These are phyloP conservation scores for Caenorhabditis sp. DNA, from an alignment of 2,888 invertebrate species.

Conservation along the genomic window DNA sequence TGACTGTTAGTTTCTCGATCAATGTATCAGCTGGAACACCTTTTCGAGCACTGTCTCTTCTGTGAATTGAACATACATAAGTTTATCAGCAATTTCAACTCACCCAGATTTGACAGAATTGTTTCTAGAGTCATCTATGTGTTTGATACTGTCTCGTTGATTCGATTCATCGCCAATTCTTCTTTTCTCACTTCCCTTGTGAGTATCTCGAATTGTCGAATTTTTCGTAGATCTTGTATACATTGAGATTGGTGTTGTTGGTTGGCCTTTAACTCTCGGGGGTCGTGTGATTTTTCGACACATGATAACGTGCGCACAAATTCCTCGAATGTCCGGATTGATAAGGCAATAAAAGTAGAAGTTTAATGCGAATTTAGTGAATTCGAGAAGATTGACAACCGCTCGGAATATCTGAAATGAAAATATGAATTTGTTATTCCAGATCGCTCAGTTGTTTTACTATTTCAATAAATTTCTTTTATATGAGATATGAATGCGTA, in stretches of 20 bases:
- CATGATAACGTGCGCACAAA: constrained; percentile 63
- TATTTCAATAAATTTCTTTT: not conserved
- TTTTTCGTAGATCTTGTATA: constrained; percentile 58
- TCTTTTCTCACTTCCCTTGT: constrained; percentile 32
- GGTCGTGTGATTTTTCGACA: constrained; percentile 59
- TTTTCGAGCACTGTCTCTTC: constrained; percentile 28
- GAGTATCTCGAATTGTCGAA: constrained; percentile 46
- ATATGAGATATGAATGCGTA: constrained; percentile 14
- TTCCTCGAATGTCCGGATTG: constrained; percentile 66
- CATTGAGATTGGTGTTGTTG: constrained; percentile 54
- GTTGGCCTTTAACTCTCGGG: constrained; percentile 58
- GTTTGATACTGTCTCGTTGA: constrained; percentile 11
- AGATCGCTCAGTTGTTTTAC: too few relatives aligned
- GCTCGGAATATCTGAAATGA: constrained; percentile 73
- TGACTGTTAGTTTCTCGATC: constrained; percentile 57
- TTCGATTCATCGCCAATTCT: constrained; percentile 5
- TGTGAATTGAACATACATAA: constrained; percentile 5
- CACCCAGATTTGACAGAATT: constrained; percentile 40
- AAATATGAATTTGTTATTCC: constrained; percentile 4
- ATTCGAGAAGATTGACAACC: constrained; percentile 73
- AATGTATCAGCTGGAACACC: constrained; percentile 39
- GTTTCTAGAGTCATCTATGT: constrained; percentile 30
- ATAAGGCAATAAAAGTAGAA: constrained; percentile 73
- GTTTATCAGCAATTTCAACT: not conserved
- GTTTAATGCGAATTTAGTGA: constrained; percentile 75